These are phyloP conservation scores for Sebastes itinus DNA, from an alignment of 2,797 vertebrate genomes.

Conservation along the genomic window DNA sequence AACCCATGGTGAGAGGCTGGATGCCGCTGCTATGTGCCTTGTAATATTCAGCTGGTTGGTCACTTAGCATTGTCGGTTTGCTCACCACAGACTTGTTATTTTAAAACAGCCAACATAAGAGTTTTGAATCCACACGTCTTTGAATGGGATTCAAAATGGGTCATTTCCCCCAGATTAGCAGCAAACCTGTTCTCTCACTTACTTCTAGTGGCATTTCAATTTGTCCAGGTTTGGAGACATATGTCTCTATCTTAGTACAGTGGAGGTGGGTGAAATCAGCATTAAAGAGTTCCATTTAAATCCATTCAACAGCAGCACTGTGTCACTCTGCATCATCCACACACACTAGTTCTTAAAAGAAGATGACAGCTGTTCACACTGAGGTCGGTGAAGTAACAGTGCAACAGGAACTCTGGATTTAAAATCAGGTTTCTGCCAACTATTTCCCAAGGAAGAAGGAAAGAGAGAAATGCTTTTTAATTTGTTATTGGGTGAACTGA, in stretches of 20 bases:
- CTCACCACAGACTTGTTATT: background rate
- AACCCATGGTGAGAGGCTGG: background rate
- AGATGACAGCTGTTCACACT: background rate
- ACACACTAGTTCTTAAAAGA: background rate
- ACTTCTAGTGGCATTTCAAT: background rate
- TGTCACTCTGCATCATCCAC: background rate
- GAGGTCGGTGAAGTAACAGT: background rate
- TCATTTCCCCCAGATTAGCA: background rate
- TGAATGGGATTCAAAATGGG: background rate
- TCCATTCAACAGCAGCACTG: background rate
- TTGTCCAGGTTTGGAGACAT: background rate
- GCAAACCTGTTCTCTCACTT: background rate
- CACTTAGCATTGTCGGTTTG: background rate
- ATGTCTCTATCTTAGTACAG: background rate
- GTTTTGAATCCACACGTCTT: background rate
- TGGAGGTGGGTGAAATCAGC: background rate
- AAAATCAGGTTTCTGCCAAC: background rate
- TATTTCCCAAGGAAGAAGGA: background rate
- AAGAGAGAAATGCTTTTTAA: background rate
- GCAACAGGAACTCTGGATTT: background rate
- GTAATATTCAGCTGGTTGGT: slow-evolving; percentile 14
- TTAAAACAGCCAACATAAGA: background rate
- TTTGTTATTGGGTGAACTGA: background rate
- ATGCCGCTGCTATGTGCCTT: slow-evolving; percentile 84
- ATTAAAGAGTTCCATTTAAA: background rate